Percentiles rank a stretch among this genome's conserved stretches.
These are phyloP conservation scores for Apeira syringaria DNA, from an alignment of 2,888 invertebrate species.

Conservation along the genomic window DNA sequence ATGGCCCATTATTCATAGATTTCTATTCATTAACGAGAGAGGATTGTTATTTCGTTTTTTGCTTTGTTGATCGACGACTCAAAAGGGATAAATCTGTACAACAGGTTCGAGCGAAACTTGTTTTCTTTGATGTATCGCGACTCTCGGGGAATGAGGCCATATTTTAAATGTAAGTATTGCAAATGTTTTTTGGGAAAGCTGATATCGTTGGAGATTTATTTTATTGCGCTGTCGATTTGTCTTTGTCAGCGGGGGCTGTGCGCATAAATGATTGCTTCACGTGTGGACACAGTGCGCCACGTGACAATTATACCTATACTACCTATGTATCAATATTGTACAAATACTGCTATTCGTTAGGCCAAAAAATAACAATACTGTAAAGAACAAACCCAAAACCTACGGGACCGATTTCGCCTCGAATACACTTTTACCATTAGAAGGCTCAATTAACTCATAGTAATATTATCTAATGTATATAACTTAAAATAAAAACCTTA, in stretches of 20 bases:
- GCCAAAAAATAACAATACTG: too few relatives aligned
- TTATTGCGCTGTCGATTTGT: conserved; percentile 1
- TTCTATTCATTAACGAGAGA: conserved; percentile 48
- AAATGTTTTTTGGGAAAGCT: not conserved
- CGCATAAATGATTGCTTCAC: not conserved
- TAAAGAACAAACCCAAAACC: too few relatives aligned
- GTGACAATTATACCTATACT: too few relatives aligned
- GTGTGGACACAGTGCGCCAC: not conserved
- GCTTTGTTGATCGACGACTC: conserved; percentile 30
- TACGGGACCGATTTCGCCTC: too few relatives aligned
- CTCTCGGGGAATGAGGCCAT: conserved; percentile 12
- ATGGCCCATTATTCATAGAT: conserved; percentile 49
- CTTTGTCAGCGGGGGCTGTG: not conserved
- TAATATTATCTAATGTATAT: too few relatives aligned
- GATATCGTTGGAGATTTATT: not conserved
- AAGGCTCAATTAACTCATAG: too few relatives aligned
- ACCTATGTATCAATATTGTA: too few relatives aligned
- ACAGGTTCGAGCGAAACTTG: conserved; percentile 14
- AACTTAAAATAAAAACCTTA: too few relatives aligned
- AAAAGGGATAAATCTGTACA: conserved; percentile 20
- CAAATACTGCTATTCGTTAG: too few relatives aligned
- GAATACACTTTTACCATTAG: too few relatives aligned
- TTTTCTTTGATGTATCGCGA: conserved; percentile 15
- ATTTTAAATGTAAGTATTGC: conserved; percentile 10
- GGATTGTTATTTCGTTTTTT: conserved; percentile 37